A percentile compares a stretch with the other conserved stretches of the same genome.
Conservation (phyloP, 1,140 invertebrate genomes). For the Amphibalanus amphitrite region DNA sequence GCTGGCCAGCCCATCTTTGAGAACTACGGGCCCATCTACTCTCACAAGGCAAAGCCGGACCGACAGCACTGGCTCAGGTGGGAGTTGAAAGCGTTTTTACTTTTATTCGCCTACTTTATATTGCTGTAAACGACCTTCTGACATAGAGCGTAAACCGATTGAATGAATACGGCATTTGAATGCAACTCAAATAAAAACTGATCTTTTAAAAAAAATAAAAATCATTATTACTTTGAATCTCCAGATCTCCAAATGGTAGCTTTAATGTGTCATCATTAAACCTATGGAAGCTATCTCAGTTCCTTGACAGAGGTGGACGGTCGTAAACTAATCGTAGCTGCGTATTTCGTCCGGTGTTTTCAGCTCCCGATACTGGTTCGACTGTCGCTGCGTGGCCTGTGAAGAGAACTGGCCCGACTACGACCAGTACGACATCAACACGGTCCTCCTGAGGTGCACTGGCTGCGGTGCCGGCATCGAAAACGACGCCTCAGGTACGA, state of each 20-base stretch:
- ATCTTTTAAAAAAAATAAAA: not conserved
- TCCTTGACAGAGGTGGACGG: too few species aligned
- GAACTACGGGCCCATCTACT: conserved; percentile 84
- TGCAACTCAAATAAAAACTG: conserved; percentile 2
- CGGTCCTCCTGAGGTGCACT: conserved; percentile 43
- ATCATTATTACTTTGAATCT: not conserved
- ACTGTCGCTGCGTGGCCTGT: conserved; percentile 65
- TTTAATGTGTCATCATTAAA: not conserved
- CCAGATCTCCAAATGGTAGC: not conserved
- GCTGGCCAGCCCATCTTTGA: conserved; percentile 62
- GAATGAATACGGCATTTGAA: not conserved
- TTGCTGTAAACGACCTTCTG: not conserved
- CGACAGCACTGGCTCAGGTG: conserved; percentile 32
- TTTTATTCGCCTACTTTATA: not conserved
- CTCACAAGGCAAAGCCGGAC: conserved; percentile 40
- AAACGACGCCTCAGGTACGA: not conserved
- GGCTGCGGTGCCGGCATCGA: conserved; percentile 27
- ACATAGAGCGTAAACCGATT: not conserved
- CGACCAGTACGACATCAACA: conserved; percentile 6
- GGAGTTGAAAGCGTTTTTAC: not conserved
- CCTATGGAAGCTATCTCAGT: not conserved
- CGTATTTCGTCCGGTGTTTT: too few species aligned
- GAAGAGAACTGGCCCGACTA: conserved; percentile 51
- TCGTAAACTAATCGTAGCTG: too few species aligned
- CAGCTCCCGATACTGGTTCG: conserved; percentile 57